These are phyloP conservation scores for Tautogolabrus adspersus DNA, from an alignment of 2,113 vertebrate species.

Conservation along the genomic window DNA sequence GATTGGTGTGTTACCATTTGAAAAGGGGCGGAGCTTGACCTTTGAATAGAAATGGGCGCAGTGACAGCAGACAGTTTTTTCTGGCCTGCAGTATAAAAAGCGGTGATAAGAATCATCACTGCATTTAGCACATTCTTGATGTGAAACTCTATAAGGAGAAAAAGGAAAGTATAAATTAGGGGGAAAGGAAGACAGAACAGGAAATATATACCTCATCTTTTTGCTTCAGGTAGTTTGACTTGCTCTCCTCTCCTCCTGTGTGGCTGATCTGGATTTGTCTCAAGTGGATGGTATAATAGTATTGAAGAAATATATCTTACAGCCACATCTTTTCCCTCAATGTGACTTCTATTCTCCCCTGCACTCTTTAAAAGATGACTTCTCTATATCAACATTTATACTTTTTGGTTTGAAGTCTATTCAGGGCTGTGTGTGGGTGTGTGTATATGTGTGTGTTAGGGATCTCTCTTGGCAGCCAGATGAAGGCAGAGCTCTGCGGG, in stretches of 20 bases:
- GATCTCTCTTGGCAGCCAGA: conserved; percentile 57
- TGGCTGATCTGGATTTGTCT: neutral
- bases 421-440: conserved; percentile 35
- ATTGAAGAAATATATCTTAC: conserved; percentile 1
- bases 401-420: conserved; percentile 37
- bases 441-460: conserved; percentile 26
- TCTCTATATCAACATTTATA: conserved; percentile 31
- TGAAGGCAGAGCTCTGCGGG: conserved; percentile 49
- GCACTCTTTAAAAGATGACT: conserved; percentile 2
- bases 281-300: neutral
- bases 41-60: conserved; percentile 45
- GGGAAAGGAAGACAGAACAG: neutral
- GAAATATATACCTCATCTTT: neutral
- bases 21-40: conserved; percentile 61
- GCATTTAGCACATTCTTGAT: conserved; percentile 3
- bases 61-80: neutral
- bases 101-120: neutral
- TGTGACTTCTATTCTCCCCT: conserved; percentile 24
- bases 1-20: conserved; percentile 64
- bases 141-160: neutral
- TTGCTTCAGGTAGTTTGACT: neutral
- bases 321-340: conserved; percentile 13
- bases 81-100: neutral
- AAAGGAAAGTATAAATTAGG: conserved; percentile 9
- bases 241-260: neutral